phyloP scores from a whole-genome alignment of 1,140 invertebrate genomes.

The Saccostrea echinata region DNA sequence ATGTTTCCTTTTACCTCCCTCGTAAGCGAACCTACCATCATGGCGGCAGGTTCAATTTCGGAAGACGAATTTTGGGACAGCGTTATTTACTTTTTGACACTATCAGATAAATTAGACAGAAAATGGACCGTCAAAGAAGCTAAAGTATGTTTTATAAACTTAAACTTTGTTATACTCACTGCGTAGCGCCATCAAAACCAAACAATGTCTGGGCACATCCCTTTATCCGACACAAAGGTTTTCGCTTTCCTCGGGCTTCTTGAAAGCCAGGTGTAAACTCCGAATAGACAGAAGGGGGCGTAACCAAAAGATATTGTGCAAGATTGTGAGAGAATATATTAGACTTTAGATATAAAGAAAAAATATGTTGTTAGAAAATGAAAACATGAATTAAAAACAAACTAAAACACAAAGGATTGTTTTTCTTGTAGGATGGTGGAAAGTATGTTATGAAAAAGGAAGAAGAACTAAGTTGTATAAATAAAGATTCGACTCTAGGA shows the following conservation, averaged over 20 bases:
- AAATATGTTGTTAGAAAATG: no score
- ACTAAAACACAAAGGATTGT: no score
- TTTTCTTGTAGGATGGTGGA: slow-evolving; percentile 1
- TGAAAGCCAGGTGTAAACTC: slow-evolving; percentile 6
- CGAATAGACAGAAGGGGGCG: slow-evolving; percentile 22
- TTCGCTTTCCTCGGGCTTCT: slow-evolving; percentile 30
- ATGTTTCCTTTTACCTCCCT: slow-evolving; percentile 57
- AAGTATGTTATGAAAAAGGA: background rate
- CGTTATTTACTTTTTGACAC: slow-evolving; percentile 57
- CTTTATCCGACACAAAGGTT: slow-evolving; percentile 31
- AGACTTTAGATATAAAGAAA: background rate
- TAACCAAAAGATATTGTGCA: slow-evolving; percentile 1
- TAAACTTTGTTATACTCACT: background rate
- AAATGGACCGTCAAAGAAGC: slow-evolving; percentile 58
- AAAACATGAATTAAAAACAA: background rate
- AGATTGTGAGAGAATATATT: background rate
- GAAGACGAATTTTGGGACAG: slow-evolving; percentile 62
- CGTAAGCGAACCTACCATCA: slow-evolving; percentile 57
- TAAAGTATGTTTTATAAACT: slow-evolving; percentile 58
- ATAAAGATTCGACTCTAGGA: background rate
- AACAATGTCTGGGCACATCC: slow-evolving; percentile 16
- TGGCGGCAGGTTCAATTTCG: slow-evolving; percentile 73
- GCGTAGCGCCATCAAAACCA: background rate
- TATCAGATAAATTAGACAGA: slow-evolving; percentile 62
- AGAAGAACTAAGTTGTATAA: background rate